Conservation (phyloP, 2,888 invertebrate genomes). For the Coenonympha glycerion region DNA sequence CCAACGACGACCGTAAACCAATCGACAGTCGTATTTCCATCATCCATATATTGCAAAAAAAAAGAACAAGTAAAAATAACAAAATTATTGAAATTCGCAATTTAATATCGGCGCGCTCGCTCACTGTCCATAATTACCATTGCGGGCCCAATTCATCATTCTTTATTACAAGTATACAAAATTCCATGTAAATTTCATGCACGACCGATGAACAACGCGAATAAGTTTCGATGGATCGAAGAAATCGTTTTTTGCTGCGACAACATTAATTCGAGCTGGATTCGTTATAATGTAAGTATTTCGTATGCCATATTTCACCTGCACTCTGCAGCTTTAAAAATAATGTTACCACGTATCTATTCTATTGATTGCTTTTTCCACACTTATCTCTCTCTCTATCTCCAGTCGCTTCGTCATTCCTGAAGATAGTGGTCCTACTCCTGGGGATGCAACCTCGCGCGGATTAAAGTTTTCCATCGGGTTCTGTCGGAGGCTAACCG, state of each 20-base stretch:
- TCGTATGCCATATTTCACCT: no score
- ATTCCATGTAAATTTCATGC: conserved; percentile 74
- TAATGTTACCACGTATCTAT: no score
- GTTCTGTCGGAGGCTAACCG: no score
- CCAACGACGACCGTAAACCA: background rate
- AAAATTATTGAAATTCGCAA: conserved; percentile 70
- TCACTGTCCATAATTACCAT: conserved; percentile 70
- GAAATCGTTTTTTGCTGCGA: conserved; percentile 46
- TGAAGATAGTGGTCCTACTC: no score
- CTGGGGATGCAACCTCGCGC: no score
- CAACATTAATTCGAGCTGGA: background rate
- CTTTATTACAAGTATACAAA: conserved; percentile 73
- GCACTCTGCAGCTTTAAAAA: no score
- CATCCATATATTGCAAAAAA: conserved; percentile 28
- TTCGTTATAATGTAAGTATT: no score
- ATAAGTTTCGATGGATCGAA: conserved; percentile 63
- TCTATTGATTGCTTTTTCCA: no score
- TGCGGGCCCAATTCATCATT: conserved; percentile 74
- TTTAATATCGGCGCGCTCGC: conserved; percentile 61
- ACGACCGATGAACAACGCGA: conserved; percentile 51
- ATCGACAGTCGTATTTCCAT: conserved; percentile 28
- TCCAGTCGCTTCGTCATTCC: no score
- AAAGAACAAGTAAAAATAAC: conserved; percentile 43
- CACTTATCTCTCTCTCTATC: no score
- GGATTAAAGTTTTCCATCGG: no score